These are phyloP conservation scores for Heliopora coerulea DNA, from an alignment of 92 coral and sea anemone genomes.

Conservation along the genomic window DNA sequence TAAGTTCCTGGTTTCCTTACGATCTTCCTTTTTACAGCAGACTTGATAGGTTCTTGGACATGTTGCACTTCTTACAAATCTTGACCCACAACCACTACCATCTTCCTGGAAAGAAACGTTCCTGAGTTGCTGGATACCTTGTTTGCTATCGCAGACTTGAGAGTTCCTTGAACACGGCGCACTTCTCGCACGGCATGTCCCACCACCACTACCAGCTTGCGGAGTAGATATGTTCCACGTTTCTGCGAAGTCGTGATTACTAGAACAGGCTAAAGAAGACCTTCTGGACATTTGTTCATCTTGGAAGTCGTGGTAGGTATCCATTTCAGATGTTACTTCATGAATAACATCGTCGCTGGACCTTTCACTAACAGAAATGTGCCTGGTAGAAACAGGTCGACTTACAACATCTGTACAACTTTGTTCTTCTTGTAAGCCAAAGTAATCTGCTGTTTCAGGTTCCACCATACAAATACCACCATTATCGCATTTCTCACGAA, in stretches of 20 bases:
- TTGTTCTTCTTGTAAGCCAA: neutral
- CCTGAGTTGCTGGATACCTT: too few relatives aligned
- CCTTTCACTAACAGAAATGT: neutral
- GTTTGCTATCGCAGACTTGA: too few relatives aligned
- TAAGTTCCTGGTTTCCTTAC: too few relatives aligned
- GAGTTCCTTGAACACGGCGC: slow-evolving; percentile 8
- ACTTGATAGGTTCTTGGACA: too few relatives aligned
- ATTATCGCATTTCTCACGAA: neutral
- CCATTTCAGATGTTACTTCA: neutral
- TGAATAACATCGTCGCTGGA: neutral
- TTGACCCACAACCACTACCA: too few relatives aligned
- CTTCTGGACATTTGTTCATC: neutral
- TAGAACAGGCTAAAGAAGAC: too few relatives aligned
- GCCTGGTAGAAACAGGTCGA: neutral
- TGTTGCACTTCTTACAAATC: too few relatives aligned
- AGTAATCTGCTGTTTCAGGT: neutral
- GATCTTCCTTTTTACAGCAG: too few relatives aligned
- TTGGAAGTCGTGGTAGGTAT: neutral
- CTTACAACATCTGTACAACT: neutral
- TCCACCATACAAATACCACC: neutral
- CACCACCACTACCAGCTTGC: neutral
- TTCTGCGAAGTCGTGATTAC: too few relatives aligned
- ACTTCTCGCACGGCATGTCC: neutral
- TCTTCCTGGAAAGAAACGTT: too few relatives aligned
- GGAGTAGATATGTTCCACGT: too few relatives aligned